Base-by-base conservation (phyloP, 2,797 vertebrate genomes). In the Scolopax rusticola region DNA sequence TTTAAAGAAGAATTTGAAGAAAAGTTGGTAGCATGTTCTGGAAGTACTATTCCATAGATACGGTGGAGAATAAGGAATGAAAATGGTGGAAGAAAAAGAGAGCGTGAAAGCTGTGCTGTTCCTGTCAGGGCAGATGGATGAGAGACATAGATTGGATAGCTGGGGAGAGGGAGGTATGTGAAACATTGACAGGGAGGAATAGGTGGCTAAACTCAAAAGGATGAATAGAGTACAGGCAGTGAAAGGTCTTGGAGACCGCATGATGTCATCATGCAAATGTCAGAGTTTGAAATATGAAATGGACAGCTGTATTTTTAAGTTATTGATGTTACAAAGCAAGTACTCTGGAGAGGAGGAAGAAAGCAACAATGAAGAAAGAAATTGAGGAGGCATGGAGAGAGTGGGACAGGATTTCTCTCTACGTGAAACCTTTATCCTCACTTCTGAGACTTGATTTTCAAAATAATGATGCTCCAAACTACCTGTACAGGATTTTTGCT, bases 1-100 rank as follows among this genome's bases (percentile, higher is more conserved):
- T 94, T 93, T 95, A 83, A 90, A 89, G 90, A 82, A 94, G 41
- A 95, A 84, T 90, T 84, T 89, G 70, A 87, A 93, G 85, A 88
- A 68, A 87, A 96, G 84, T 94, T 95, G 79, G 59, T 95, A 77
- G 76, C 43, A 17, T 5, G 4, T 84, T 89, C 59, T 91, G 83
- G 45, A 95, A 95, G 60, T 84, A 51, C 38, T 93, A 1, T 94
- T 93, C 70, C 40, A 36, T 76, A 48, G 51, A 28, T 57, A 23
- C 36, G 23, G 54, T 59, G n/a, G 69, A 83, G 64, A 85, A 68
- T 83, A 75, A 90, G 61, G 65, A 40, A 65, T 33, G 40, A 85
- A 93, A 87, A 79, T 2, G 2, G 59, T 67, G 45, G 71, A 70
- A 82, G 67, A 51, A 70, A 77, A 76, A 56, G 50, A 63, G 9